A percentile compares a stretch with the other conserved stretches of the same genome.
Conservation (phyloP, 2,113 vertebrate genomes). For the Hoplias malabaricus region DNA sequence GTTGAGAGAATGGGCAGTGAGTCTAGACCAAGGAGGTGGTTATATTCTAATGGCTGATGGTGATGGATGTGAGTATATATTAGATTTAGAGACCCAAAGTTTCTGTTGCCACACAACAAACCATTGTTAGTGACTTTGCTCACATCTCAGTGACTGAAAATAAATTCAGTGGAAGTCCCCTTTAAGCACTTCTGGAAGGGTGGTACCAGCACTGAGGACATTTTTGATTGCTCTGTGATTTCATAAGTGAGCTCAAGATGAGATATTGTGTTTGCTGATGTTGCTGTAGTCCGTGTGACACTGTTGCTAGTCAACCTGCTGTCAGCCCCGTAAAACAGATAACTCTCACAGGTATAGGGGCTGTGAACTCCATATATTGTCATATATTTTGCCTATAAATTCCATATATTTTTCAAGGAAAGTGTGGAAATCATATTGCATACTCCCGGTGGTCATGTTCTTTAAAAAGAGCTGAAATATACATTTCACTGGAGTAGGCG, state of each 20-base stretch:
- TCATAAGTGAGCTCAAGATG: slow-evolving; percentile 8
- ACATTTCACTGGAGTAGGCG: slow-evolving; percentile 5
- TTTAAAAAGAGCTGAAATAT: slow-evolving; percentile 6
- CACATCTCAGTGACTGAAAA: no score
- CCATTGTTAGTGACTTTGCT: no score
- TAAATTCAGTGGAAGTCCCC: no score
- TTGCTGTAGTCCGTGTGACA: slow-evolving; percentile 13
- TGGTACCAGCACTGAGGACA: background rate
- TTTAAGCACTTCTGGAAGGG: background rate
- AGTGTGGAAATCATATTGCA: background rate
- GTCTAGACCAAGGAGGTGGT: no score
- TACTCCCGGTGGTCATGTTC: background rate
- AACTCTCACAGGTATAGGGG: slow-evolving; percentile 1
- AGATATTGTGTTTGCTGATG: slow-evolving; percentile 1
- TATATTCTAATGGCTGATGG: no score
- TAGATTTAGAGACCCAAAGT: no score
- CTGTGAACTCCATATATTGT: slow-evolving; percentile 1
- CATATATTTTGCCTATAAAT: slow-evolving; percentile 21
- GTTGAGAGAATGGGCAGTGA: no score
- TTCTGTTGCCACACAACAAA: no score
- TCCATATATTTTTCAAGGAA: background rate
- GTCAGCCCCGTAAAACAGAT: slow-evolving; percentile 30
- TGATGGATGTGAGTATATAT: no score
- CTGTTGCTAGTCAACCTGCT: slow-evolving; percentile 30
- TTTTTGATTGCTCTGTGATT: slow-evolving; percentile 12